A percentile compares a stretch with the other conserved stretches of the same genome.
Conservation (phyloP, 2,797 vertebrate genomes). For the Mastacembelus armatus region DNA sequence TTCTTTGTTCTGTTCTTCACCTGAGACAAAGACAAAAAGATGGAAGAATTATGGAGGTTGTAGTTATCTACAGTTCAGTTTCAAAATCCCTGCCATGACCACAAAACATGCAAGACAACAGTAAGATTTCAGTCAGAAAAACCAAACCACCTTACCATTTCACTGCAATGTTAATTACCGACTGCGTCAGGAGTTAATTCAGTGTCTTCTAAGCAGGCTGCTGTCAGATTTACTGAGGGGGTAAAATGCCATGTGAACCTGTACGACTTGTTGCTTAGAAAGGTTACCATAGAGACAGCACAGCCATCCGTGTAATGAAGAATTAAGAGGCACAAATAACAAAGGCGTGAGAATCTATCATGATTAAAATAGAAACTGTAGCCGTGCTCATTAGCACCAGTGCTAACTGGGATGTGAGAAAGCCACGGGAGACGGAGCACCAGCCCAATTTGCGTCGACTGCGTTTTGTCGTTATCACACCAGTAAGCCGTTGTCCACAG, state of each 20-base stretch:
- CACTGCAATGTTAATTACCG: no score
- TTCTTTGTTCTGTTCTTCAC: slow-evolving; percentile 97
- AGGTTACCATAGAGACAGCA: slow-evolving; percentile 67
- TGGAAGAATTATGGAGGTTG: background rate
- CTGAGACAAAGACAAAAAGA: slow-evolving; percentile 70
- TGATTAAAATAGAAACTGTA: slow-evolving; percentile 56
- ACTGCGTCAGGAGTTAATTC: slow-evolving; percentile 4
- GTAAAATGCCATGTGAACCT: slow-evolving; percentile 31
- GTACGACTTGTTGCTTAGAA: slow-evolving; percentile 49
- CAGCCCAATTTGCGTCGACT: slow-evolving; percentile 22
- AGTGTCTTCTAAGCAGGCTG: slow-evolving; percentile 5
- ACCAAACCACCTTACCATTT: no score
- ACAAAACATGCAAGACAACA: no score
- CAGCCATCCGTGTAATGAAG: slow-evolving; percentile 64
- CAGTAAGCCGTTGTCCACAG: slow-evolving; percentile 12
- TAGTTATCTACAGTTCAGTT: background rate
- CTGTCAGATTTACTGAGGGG: slow-evolving; percentile 1
- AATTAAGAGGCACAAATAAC: slow-evolving; percentile 62
- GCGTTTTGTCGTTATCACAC: slow-evolving; percentile 22
- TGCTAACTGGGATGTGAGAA: slow-evolving; percentile 52
- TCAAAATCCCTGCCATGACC: no score
- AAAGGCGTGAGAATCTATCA: slow-evolving; percentile 52
- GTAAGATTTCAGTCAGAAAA: no score
- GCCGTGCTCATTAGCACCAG: slow-evolving; percentile 55
- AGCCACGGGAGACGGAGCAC: slow-evolving; percentile 31